These are phyloP conservation scores for Theocolax elegans DNA, from an alignment of 1,140 invertebrate genomes.

Conservation along the genomic window DNA sequence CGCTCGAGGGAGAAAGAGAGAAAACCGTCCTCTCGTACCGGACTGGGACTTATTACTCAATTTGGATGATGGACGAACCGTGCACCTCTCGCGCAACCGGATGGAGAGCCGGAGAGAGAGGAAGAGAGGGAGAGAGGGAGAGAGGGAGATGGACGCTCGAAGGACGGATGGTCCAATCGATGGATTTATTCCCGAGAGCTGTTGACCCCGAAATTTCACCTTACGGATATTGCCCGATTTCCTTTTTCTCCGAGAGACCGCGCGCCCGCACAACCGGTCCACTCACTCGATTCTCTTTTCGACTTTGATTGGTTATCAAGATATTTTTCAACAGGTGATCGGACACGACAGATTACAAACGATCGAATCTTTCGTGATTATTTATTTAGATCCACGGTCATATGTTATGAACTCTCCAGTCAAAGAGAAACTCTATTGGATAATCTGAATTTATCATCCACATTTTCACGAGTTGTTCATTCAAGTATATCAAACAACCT, in stretches of 20 bases:
- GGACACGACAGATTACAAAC: no score
- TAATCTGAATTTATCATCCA: no score
- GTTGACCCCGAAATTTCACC: slow-evolving; percentile 17
- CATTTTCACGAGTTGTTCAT: no score
- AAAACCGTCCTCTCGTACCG: slow-evolving; percentile 21
- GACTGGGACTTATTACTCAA: slow-evolving; percentile 57
- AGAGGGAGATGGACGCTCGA: slow-evolving; percentile 1
- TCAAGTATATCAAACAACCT: no score
- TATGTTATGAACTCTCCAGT: no score
- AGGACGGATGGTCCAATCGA: slow-evolving; percentile 21
- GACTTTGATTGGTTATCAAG: no score
- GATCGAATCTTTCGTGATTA: no score
- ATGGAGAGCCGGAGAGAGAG: not conserved
- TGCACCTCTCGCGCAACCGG: slow-evolving; percentile 3
- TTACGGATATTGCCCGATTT: not conserved
- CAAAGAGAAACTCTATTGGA: no score
- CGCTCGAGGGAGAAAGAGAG: slow-evolving; percentile 29
- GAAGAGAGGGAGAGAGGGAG: not conserved
- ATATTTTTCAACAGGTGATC: no score
- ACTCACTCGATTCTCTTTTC: no score
- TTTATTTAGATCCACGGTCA: no score
- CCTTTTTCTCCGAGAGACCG: not conserved
- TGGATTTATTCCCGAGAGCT: slow-evolving; percentile 15
- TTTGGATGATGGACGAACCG: slow-evolving; percentile 58
- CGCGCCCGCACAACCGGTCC: no score